These are phyloP conservation scores for Pilophorus perplexus DNA, from an alignment of 2,888 invertebrate genomes.

Conservation along the genomic window DNA sequence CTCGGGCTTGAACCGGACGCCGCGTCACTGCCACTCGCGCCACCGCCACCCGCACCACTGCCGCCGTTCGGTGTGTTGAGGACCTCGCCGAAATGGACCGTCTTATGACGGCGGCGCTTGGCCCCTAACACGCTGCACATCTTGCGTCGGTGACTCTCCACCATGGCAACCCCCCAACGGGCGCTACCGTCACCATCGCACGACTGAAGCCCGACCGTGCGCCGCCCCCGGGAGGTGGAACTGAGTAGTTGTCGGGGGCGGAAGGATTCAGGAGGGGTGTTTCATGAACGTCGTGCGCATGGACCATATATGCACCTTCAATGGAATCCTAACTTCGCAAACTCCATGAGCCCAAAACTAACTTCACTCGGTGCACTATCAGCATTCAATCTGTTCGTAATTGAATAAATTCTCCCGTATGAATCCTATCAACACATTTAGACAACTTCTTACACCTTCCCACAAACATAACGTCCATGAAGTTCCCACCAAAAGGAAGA, in stretches of 20 bases:
- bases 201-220: slow-evolving; percentile 7
- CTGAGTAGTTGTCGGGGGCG: not conserved
- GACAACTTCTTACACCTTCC: too few species aligned
- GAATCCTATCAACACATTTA: too few species aligned
- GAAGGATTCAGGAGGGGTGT: not conserved
- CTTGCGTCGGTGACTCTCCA: slow-evolving; percentile 40
- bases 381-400: not conserved
- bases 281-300: not conserved
- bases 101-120: slow-evolving; percentile 51
- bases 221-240: not conserved
- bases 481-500: too few species aligned
- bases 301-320: too few species aligned
- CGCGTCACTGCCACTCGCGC: slow-evolving; percentile 50
- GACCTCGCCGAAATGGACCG: slow-evolving; percentile 52
- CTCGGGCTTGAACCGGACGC: slow-evolving; percentile 48
- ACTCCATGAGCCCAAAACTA: not conserved
- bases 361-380: not conserved
- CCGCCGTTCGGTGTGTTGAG: slow-evolving; percentile 52
- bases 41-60: slow-evolving; percentile 54
- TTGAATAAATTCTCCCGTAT: too few species aligned
- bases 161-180: slow-evolving; percentile 41
- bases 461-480: too few species aligned
- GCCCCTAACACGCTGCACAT: slow-evolving; percentile 48
- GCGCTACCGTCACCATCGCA: slow-evolving; percentile 30
- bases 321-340: too few species aligned